phyloP scores from a whole-genome alignment of 2,888 invertebrate genomes.

The Cheilosia grossa region DNA sequence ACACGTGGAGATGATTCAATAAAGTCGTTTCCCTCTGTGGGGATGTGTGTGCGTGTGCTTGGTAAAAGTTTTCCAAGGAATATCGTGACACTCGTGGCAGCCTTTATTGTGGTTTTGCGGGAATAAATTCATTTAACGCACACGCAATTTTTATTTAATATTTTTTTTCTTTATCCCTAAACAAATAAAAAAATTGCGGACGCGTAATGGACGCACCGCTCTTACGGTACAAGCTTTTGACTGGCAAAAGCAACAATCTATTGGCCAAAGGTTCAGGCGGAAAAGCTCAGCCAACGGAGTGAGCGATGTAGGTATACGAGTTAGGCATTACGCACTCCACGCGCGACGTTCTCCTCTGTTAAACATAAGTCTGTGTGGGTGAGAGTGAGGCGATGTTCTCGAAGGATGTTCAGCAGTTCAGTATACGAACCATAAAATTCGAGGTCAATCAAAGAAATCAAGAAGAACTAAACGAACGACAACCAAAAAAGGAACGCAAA shows the following conservation, averaged over 20 bases:
- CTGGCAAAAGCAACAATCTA: slow-evolving; percentile 46
- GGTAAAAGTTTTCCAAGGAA: slow-evolving; percentile 36
- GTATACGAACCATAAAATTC: slow-evolving; percentile 50
- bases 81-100: slow-evolving; percentile 54
- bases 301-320: neutral
- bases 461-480: neutral
- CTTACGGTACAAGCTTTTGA: neutral
- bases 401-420: slow-evolving; percentile 47
- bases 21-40: slow-evolving; percentile 27
- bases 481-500: slow-evolving; percentile 1
- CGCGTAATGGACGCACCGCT: slow-evolving; percentile 35
- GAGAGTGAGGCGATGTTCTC: slow-evolving; percentile 8
- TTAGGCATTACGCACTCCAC: slow-evolving; percentile 21
- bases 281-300: slow-evolving; percentile 12
- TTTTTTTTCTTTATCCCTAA: slow-evolving; percentile 20
- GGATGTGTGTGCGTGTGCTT: slow-evolving; percentile 8
- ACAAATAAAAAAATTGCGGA: slow-evolving; percentile 51
- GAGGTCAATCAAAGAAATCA: slow-evolving; percentile 62
- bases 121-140: slow-evolving; percentile 62
- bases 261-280: slow-evolving; percentile 13
- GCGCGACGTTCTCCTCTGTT: neutral
- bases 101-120: slow-evolving; percentile 24
- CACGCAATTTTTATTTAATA: slow-evolving; percentile 39
- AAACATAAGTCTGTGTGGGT: neutral
- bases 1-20: slow-evolving; percentile 67